phyloP scores from a whole-genome alignment of 1,140 invertebrate species.

The Lerema accius region DNA sequence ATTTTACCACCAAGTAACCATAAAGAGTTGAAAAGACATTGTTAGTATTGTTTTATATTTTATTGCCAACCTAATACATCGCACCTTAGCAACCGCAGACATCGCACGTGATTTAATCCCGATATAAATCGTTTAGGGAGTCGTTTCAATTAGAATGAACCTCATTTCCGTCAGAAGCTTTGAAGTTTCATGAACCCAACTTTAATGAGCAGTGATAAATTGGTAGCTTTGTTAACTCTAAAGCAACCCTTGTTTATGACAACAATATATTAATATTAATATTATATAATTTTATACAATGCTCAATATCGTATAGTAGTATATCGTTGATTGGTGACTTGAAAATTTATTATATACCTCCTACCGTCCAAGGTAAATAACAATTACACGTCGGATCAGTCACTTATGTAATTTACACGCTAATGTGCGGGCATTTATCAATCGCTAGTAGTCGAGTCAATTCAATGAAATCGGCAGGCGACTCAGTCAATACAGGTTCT shows the following conservation, averaged over 20 bases:
- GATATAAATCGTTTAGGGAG: conserved; percentile 3
- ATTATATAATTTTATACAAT: too few species aligned
- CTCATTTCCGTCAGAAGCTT: conserved; percentile 38
- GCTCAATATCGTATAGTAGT: too few species aligned
- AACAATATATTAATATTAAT: too few species aligned
- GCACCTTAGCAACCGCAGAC: conserved; percentile 4
- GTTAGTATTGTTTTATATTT: conserved; percentile 9
- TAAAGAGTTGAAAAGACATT: conserved; percentile 5
- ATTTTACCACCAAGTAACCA: conserved; percentile 11
- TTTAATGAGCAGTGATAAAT: conserved; percentile 39
- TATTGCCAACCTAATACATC: neutral
- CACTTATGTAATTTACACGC: conserved; percentile 49
- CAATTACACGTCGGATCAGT: conserved; percentile 28
- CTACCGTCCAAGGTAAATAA: conserved; percentile 21
- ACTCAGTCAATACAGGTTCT: conserved; percentile 44
- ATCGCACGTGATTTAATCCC: conserved; percentile 1
- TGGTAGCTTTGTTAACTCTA: conserved; percentile 34
- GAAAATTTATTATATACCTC: conserved; percentile 8
- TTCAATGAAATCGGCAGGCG: conserved; percentile 42
- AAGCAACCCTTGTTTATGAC: too few species aligned
- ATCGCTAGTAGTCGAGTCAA: conserved; percentile 50
- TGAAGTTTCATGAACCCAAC: conserved; percentile 31
- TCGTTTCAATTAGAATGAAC: conserved; percentile 35
- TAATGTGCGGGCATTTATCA: conserved; percentile 42
- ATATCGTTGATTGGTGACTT: too few species aligned